Evolutionary conservation across 1,140 invertebrate genomes (phyloP), one percentile per base, ranked within the genome.

Genomic region (Colletes latitarsis): DNA sequence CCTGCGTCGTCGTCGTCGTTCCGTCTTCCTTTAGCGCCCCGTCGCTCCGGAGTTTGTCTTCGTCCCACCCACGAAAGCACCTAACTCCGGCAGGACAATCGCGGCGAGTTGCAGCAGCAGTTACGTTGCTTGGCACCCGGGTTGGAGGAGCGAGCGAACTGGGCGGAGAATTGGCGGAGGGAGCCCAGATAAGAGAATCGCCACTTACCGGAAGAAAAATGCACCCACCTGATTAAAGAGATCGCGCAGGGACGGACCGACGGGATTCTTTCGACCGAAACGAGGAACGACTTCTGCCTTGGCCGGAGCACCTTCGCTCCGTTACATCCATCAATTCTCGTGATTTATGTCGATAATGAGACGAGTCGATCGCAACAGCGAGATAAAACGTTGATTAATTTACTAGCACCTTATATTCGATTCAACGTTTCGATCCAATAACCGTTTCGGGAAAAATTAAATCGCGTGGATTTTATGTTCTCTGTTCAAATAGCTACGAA

Each of bases 141-240:
- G 76, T 75, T 6, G 63, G 55, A 64, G 43, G 58, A 64, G 46
- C 41, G 69, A 79, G 77, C 49, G 75, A 60, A 66, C 58, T 39
- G 77, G 66, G 55, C 69, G 77, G 66, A 72, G 77, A 78, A 57
- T 68, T 30, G 73, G 55, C 17, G 62, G 60, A 73, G 58, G 63
- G 63, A 77, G 67, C 63, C 77, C 57, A 88, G 90, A 90, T 90
- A 91, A 90, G 87, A 73, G 84, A 90, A 90, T 90, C 85, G 84
- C 85, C 83, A 86, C 83, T 90, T 89, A 87, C 84, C 63, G 79
- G 69, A 78, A 89, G 88, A 89, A 87, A 89, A 90, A 88, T 88
- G 83, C 69, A 83, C 64, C 75, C 58, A 62, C 70, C 85, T 90
- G 89, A 90, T 90, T 89, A 90, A 90, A 83, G 83, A 86, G 83